Evolutionary conservation across 53 echinoderm and acorn worm species (phyloP).

Genomic region (Apostichopus leukothele): DNA sequence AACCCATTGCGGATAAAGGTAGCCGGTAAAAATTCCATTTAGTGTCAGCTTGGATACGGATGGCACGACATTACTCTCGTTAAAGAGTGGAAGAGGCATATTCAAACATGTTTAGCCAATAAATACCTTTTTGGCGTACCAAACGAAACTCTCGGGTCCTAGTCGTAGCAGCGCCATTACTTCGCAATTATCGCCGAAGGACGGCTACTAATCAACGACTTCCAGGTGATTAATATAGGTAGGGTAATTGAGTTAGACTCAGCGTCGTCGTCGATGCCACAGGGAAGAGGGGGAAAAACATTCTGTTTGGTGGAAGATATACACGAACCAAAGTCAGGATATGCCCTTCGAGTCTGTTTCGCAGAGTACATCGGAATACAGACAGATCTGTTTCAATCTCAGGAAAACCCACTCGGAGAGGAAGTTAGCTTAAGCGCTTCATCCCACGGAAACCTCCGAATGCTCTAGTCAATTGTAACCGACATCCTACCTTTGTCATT

Average conservation of each 20-base stretch:
- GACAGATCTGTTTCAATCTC: neutral
- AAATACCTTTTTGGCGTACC: too few relatives aligned
- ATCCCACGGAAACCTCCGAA: neutral
- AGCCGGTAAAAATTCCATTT: too few relatives aligned
- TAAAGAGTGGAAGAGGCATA: too few relatives aligned
- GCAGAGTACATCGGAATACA: neutral
- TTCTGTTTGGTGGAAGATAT: neutral
- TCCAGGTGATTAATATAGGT: constrained; percentile 8
- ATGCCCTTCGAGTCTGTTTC: neutral
- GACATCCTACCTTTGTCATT: neutral
- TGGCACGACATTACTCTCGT: too few relatives aligned
- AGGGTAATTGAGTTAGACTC: neutral
- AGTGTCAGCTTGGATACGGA: too few relatives aligned
- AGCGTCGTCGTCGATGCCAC: neutral
- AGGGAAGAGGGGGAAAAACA: neutral
- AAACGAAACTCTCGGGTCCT: too few relatives aligned
- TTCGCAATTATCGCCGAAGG: neutral
- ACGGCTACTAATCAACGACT: constrained; percentile 9
- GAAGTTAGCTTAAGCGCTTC: neutral
- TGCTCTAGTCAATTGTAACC: neutral
- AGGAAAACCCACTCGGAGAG: neutral
- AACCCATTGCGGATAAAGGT: too few relatives aligned
- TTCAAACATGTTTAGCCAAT: too few relatives aligned
- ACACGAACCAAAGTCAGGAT: neutral
- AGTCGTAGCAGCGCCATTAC: too few relatives aligned